Evolutionary conservation across 1,140 invertebrate genomes (phyloP).

Genomic region (Augochlora pura): DNA sequence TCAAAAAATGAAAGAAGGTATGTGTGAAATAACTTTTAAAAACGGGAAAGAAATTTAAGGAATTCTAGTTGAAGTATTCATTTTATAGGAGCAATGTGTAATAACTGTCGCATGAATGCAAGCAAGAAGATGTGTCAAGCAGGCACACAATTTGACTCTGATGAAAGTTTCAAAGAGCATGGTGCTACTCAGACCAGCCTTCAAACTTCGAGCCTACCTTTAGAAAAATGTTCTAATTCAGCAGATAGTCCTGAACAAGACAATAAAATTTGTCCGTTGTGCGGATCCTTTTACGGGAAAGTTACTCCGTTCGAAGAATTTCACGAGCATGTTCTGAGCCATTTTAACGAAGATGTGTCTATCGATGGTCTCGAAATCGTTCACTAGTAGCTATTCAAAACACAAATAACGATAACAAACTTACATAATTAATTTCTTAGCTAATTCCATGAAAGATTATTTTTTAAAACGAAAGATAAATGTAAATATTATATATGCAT

Average conservation of each 20-base stretch:
- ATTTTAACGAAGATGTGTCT: slow-evolving; percentile 74
- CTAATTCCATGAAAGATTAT: not conserved
- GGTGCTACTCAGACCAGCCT: slow-evolving; percentile 74
- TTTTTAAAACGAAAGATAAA: not conserved
- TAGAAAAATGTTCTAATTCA: slow-evolving; percentile 54
- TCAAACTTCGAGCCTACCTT: slow-evolving; percentile 48
- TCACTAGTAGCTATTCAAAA: slow-evolving; percentile 35
- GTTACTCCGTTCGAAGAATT: slow-evolving; percentile 74
- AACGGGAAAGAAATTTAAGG: not conserved
- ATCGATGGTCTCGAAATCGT: slow-evolving; percentile 63
- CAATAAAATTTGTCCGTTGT: slow-evolving; percentile 69
- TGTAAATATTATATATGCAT: not conserved
- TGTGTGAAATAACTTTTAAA: not conserved
- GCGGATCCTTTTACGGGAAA: slow-evolving; percentile 71
- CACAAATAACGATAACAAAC: not conserved
- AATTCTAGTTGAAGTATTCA: slow-evolving; percentile 9
- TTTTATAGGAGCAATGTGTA: slow-evolving; percentile 67
- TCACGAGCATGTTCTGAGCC: slow-evolving; percentile 79
- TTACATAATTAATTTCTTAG: slow-evolving; percentile 8
- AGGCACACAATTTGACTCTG: slow-evolving; percentile 71
- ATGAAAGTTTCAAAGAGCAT: slow-evolving; percentile 70
- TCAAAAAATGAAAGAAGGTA: slow-evolving; percentile 72
- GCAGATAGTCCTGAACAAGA: slow-evolving; percentile 48
- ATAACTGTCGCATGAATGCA: slow-evolving; percentile 68
- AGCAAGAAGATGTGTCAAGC: slow-evolving; percentile 71